Conservation (phyloP, 2,113 vertebrate species). For the Mustelus asterias region DNA sequence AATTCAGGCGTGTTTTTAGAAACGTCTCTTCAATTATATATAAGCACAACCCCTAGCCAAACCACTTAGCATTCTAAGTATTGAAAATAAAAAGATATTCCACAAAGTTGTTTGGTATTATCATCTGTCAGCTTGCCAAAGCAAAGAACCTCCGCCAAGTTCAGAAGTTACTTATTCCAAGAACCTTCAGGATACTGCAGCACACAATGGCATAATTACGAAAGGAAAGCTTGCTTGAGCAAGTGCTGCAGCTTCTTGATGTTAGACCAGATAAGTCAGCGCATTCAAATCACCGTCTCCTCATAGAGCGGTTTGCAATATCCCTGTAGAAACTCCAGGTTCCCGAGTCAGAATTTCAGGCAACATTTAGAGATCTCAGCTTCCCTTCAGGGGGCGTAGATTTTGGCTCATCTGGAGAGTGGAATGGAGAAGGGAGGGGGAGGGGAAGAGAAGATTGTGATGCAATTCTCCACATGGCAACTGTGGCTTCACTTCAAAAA, state of each 20-base stretch:
- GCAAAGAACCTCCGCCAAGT: not conserved
- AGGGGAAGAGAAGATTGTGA: not conserved
- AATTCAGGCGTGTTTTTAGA: not conserved
- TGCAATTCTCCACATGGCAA: not conserved
- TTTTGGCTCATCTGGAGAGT: not conserved
- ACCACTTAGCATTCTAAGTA: not conserved
- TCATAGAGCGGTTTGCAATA: not conserved
- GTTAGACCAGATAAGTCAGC: not conserved
- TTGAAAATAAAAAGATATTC: conserved; percentile 6
- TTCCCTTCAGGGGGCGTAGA: not conserved
- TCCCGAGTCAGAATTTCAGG: not conserved
- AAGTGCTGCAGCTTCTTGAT: not conserved
- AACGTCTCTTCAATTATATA: not conserved
- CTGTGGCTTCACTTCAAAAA: not conserved
- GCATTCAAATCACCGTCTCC: not conserved
- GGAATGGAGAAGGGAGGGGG: not conserved
- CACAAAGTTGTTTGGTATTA: not conserved
- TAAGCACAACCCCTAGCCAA: not conserved
- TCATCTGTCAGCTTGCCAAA: not conserved
- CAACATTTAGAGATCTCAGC: not conserved
- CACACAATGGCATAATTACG: not conserved
- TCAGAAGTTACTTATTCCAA: not conserved
- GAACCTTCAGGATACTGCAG: not conserved
- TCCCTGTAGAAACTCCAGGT: not conserved
- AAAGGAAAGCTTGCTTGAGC: not conserved